Percentiles rank a stretch among this genome's conserved stretches.
These are phyloP conservation scores for Thripadectes ignobilis DNA, from an alignment of 2,797 vertebrate species.

Conservation along the genomic window DNA sequence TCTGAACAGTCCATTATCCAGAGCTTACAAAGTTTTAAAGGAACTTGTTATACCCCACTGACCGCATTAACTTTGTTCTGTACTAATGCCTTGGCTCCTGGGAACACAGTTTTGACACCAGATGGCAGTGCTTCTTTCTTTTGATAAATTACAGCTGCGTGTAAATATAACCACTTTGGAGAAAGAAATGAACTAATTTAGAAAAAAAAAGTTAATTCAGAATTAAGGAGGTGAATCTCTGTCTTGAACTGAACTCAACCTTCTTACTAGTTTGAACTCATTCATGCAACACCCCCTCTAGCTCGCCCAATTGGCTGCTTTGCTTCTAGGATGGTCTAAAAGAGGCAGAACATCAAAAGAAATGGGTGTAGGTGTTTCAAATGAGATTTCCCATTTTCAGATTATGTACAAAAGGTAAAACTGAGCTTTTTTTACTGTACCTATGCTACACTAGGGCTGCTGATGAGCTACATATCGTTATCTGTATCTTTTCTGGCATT, in stretches of 20 bases:
- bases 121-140: conserved; percentile 43
- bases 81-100: not conserved
- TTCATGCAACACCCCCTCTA: not conserved
- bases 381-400: not conserved
- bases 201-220: not conserved
- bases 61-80: not conserved
- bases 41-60: not conserved
- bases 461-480: not conserved
- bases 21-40: not conserved
- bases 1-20: not conserved
- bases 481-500: not conserved
- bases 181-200: not conserved
- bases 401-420: not conserved
- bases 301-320: not conserved
- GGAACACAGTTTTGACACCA: not conserved
- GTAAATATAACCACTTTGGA: not conserved
- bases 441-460: not conserved
- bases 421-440: not conserved
- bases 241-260: not conserved
- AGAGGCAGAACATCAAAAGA: not conserved
- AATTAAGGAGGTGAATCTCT: not conserved
- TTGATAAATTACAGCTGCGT: not conserved
- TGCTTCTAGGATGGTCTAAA: not conserved
- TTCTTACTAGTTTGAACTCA: not conserved
- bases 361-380: not conserved